These are phyloP conservation scores for Saguinus midas DNA, from an alignment of 2,113 vertebrate species.

Conservation along the genomic window DNA sequence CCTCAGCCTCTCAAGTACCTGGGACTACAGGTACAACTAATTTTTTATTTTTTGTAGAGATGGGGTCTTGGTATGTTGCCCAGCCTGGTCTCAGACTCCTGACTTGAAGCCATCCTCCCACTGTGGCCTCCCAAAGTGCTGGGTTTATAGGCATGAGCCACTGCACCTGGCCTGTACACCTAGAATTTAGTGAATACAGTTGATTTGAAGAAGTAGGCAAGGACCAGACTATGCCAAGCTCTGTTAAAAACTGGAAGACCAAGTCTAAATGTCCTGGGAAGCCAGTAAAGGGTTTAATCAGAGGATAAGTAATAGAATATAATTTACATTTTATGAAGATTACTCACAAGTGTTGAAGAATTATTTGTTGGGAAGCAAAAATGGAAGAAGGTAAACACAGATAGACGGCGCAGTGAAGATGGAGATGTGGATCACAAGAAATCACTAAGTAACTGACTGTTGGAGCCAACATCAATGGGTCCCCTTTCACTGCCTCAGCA, in stretches of 20 bases:
- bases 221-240: not conserved
- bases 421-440: not conserved
- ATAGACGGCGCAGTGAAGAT: not conserved
- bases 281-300: not conserved
- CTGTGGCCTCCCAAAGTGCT: too few species aligned
- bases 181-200: not conserved
- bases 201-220: not conserved
- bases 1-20: too few species aligned
- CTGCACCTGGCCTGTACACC: not conserved
- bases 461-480: not conserved
- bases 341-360: not conserved
- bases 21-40: too few species aligned
- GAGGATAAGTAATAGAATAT: not conserved
- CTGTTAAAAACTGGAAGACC: not conserved
- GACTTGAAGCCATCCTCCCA: too few species aligned
- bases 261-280: not conserved
- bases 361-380: not conserved
- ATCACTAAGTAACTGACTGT: not conserved
- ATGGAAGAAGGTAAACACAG: not conserved
- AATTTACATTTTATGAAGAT: not conserved
- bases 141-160: too few species aligned
- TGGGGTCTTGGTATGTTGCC: too few species aligned
- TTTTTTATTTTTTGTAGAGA: too few species aligned
- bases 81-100: too few species aligned
- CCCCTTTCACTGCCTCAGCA: not conserved